Evolutionary conservation across 1,140 invertebrate genomes (phyloP).

Genomic region (Steinernema feltiae): DNA sequence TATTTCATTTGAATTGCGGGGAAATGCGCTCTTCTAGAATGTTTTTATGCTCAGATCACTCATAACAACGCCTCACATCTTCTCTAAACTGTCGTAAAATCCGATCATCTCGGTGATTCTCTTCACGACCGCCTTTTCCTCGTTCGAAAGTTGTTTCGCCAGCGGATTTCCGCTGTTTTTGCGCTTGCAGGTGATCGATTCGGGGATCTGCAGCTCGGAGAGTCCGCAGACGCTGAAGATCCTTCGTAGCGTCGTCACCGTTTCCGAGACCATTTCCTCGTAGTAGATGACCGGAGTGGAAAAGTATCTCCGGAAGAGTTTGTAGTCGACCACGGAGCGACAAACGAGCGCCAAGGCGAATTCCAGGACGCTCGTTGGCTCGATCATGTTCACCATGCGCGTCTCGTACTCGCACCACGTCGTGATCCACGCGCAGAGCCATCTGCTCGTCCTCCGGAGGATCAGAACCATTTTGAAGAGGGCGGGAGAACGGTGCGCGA

Average conservation of each 20-base stretch:
- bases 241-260: not conserved
- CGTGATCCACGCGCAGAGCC: not conserved
- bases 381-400: not conserved
- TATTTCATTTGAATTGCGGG: too few relatives aligned
- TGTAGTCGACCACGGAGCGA: not conserved
- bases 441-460: not conserved
- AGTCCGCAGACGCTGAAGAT: conserved; percentile 5
- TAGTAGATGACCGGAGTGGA: not conserved
- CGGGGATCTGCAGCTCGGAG: not conserved
- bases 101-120: conserved; percentile 5
- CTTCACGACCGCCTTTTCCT: conserved; percentile 3
- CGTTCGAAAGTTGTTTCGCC: not conserved
- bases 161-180: not conserved
- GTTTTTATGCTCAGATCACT: too few relatives aligned
- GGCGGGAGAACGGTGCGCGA: not conserved
- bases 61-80: too few relatives aligned
- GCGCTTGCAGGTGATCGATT: conserved; percentile 8
- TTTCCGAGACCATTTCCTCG: conserved; percentile 6
- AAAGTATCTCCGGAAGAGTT: not conserved
- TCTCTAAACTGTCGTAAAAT: not conserved
- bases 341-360: not conserved
- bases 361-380: not conserved
- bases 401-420: conserved; percentile 3
- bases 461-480: conserved; percentile 4
- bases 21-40: too few relatives aligned